phyloP scores from a whole-genome alignment of 2,113 vertebrate species.

The Urocynchramus pylzowi region DNA sequence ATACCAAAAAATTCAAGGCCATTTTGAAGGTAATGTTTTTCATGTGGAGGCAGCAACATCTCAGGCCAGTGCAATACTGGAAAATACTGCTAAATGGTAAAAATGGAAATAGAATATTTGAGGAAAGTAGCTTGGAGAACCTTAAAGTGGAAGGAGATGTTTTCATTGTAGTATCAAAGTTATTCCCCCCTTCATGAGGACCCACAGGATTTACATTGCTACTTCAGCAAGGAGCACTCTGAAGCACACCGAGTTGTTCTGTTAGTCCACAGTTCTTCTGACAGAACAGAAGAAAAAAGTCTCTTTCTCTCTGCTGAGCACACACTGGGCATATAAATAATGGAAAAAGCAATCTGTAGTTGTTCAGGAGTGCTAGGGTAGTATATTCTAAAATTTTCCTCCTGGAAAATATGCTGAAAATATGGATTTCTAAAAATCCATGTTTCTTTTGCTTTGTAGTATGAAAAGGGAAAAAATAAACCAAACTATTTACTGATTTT shows the following conservation, averaged over 20 bases:
- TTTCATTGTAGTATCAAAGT: background rate
- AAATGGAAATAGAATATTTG: background rate
- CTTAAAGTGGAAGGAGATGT: background rate
- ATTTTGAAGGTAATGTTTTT: background rate
- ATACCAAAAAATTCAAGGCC: background rate
- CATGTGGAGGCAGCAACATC: background rate
- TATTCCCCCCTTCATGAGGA: background rate
- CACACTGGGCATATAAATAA: background rate
- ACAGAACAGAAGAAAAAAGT: background rate
- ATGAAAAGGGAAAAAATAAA: background rate
- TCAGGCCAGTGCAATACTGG: background rate
- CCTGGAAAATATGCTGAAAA: background rate
- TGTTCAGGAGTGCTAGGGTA: background rate
- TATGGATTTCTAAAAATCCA: background rate
- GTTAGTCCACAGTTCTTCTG: background rate
- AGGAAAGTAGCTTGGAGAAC: background rate
- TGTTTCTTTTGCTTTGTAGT: background rate
- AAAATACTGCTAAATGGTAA: background rate
- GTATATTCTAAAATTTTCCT: background rate
- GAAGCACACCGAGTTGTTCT: background rate
- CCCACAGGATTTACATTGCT: background rate
- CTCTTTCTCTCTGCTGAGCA: background rate
- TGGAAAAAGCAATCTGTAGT: background rate
- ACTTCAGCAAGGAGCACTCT: background rate
- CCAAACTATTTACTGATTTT: background rate